Conservation (phyloP, 2,113 vertebrate species). For the Macrotis lagotis region DNA sequence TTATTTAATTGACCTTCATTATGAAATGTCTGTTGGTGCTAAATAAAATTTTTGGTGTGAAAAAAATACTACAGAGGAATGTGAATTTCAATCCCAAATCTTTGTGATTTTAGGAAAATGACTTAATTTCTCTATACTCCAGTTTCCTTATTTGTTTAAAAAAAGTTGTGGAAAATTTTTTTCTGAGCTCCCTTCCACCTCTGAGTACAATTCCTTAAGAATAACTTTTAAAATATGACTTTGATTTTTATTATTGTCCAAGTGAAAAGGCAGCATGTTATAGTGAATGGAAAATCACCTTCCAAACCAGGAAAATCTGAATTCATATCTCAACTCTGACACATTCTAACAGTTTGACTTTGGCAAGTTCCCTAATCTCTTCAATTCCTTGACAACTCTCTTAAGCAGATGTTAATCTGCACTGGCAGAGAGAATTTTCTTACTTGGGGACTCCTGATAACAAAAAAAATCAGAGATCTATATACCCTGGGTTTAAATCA, state of each 20-base stretch:
- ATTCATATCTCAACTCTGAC: background rate
- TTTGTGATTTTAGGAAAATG: background rate
- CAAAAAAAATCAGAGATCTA: background rate
- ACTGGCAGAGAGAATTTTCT: background rate
- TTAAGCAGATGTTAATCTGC: background rate
- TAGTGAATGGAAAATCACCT: background rate
- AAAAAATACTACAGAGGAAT: background rate
- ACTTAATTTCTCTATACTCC: background rate
- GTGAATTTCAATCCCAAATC: background rate
- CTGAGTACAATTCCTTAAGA: background rate
- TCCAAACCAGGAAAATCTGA: background rate
- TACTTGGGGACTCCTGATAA: background rate
- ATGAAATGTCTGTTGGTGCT: background rate
- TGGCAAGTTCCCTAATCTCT: background rate
- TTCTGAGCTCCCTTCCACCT: background rate
- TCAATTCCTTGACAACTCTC: background rate
- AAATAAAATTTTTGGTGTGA: background rate
- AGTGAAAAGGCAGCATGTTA: background rate
- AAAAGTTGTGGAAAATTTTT: background rate
- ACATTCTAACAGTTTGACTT: background rate
- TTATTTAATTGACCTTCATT: background rate
- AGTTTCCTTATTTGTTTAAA: background rate
- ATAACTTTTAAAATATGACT: background rate
- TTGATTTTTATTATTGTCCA: background rate
- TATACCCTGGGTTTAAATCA: background rate